Conservation (phyloP, 1,140 invertebrate species). For the Nasonia longicornis region DNA sequence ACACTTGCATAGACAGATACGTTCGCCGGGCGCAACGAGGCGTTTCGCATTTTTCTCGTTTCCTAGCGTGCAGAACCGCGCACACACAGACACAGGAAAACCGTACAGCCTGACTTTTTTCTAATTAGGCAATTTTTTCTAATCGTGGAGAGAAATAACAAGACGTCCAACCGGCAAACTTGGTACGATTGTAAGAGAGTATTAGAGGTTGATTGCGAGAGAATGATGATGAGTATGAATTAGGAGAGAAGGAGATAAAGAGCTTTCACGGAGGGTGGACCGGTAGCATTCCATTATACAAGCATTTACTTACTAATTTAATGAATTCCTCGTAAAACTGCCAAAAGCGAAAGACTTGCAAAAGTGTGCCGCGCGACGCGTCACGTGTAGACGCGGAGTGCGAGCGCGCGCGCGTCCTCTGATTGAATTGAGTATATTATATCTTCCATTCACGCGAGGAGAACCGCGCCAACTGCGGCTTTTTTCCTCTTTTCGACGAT, state of each 20-base stretch:
- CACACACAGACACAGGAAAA: not conserved
- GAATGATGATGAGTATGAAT: not conserved
- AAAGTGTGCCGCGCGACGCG: constrained; percentile 4
- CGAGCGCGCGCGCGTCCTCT: not conserved
- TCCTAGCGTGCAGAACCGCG: not conserved
- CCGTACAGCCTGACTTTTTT: constrained; percentile 10
- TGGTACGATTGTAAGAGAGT: not conserved
- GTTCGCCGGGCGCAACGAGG: not conserved
- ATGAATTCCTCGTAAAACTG: constrained; percentile 44
- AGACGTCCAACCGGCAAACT: not conserved
- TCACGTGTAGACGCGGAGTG: not conserved
- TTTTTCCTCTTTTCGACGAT: constrained; percentile 31
- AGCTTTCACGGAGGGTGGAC: constrained; percentile 6
- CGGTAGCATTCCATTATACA: constrained; percentile 46
- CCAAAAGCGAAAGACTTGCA: constrained; percentile 44
- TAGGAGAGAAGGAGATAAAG: not conserved
- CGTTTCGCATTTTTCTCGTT: constrained; percentile 16
- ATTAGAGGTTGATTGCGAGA: not conserved
- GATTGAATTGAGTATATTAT: constrained; percentile 34
- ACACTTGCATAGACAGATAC: not conserved
- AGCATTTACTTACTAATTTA: constrained; percentile 46
- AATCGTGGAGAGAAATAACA: constrained; percentile 8
- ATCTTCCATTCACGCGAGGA: constrained; percentile 35
- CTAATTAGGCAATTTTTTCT: not conserved
- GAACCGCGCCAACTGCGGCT: not conserved